A percentile compares a stretch with the other conserved stretches of the same genome.
Conservation (phyloP, 2,797 vertebrate species). For the Tragopan temminckii region DNA sequence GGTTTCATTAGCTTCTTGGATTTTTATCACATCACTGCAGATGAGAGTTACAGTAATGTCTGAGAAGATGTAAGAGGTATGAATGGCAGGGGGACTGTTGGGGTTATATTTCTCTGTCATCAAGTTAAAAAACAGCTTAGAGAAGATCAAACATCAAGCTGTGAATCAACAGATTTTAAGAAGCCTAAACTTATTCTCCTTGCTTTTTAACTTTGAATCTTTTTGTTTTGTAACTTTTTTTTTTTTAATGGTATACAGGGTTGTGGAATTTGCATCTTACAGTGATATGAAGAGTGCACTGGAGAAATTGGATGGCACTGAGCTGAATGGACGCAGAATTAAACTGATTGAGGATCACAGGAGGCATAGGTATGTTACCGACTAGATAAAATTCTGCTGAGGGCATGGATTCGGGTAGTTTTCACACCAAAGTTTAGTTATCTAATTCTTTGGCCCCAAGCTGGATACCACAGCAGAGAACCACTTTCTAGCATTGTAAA, state of each 20-base stretch:
- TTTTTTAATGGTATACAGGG: slow-evolving; percentile 75
- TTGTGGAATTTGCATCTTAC: slow-evolving; percentile 93
- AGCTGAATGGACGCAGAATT: slow-evolving; percentile 92
- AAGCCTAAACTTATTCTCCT: neutral
- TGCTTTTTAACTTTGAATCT: neutral
- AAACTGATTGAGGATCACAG: slow-evolving; percentile 93
- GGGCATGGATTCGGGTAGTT: neutral
- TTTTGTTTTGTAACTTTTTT: neutral
- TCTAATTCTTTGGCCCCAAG: neutral
- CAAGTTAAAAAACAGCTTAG: slow-evolving; percentile 7
- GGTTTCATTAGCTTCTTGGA: neutral
- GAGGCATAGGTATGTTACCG: slow-evolving; percentile 82
- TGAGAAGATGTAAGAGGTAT: neutral
- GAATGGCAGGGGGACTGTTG: neutral
- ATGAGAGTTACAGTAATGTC: neutral
- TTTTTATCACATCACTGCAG: neutral
- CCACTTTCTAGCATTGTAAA: slow-evolving; percentile 28
- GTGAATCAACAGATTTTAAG: neutral
- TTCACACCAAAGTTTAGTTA: neutral
- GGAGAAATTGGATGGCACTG: slow-evolving; percentile 91
- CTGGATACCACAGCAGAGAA: neutral
- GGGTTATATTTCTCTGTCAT: neutral
- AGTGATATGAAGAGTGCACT: slow-evolving; percentile 95
- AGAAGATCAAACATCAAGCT: neutral
- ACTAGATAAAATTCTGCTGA: slow-evolving; percentile 34